Base-by-base conservation (phyloP, 2,888 invertebrate species). In the Heteropelma amictum region DNA sequence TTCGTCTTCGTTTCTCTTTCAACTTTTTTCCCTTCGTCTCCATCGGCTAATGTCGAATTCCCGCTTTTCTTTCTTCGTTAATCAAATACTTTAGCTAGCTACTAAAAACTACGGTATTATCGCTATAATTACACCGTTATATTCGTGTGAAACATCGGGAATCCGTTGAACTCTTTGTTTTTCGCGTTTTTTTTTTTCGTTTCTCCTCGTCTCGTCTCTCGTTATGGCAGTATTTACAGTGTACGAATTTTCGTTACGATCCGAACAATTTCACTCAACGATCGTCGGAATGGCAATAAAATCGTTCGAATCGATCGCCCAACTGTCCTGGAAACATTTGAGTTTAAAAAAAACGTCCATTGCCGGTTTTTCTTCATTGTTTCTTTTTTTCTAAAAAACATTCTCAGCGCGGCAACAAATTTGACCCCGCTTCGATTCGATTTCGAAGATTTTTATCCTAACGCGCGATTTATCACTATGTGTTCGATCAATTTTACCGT, bases 151-250 rank as follows among this genome's bases (percentile, higher is more conserved):
- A 77, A 74, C 68, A 63, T 68, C 40, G 56, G 60, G 53, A 28
- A 67, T 45, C 23, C 30, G 12, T 56, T 63, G 3, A 19, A 14
- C 47, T 54, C 14, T 35, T 26, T 54, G 1, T 30, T 54, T 42
- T 35, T 53, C 26, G n/a, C 26, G 33, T 61, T 8, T 38, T 53
- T 30, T 45, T 23, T 30, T 19, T 49, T 61, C 12, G 26, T 35
- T n/a, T 23, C 8, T 8, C n/a, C 5, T 7, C 19, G 2, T 28
- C 17, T 23, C 38, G 17, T 28, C 17, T 23, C 35, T 67, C 47
- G 49, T 61, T 71, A 35, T 76, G 65, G 65, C 69, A 72, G 61
- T 77, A 77, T 77, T 74, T 77, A 77, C 77, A 71, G 61, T 71
- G 51, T 60, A 26, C 30, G 67, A 38, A 67, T 60, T 42, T 61